A percentile compares a stretch with the other conserved stretches of the same genome.
Conservation (phyloP, 1,140 invertebrate genomes). For the Brachionus sp. region DNA sequence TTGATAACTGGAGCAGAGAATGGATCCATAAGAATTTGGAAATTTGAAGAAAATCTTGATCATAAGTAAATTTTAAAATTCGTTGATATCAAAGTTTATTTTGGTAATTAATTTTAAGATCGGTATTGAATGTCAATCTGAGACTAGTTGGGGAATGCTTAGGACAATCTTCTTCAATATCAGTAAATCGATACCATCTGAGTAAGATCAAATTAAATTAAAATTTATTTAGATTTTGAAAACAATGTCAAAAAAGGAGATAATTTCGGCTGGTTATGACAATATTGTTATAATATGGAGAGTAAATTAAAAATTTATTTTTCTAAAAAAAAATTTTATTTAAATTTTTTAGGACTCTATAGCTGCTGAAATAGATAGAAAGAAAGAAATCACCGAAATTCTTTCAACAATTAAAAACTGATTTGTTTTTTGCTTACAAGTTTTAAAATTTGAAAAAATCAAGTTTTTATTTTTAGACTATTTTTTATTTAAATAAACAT, state of each 20-base stretch:
- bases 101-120: neutral
- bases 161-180: neutral
- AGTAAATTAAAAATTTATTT: neutral
- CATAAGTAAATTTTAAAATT: neutral
- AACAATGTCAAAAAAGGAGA: constrained; percentile 1
- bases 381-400: neutral
- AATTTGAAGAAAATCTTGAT: neutral
- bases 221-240: neutral
- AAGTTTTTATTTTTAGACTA: neutral
- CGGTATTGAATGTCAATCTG: neutral
- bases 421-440: neutral
- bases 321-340: neutral
- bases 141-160: neutral
- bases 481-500: neutral
- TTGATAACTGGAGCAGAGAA: neutral
- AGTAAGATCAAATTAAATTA: neutral
- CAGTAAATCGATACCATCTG: neutral
- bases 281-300: constrained; percentile 11
- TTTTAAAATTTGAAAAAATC: neutral
- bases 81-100: neutral
- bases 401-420: neutral
- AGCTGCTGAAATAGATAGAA: neutral
- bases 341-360: neutral
- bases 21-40: constrained; percentile 27
- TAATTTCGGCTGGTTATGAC: neutral